Percentiles rank a stretch among this genome's conserved stretches.
These are phyloP conservation scores for Halocynthia roretzi DNA, from an alignment of 23 tunicate genomes.

Conservation along the genomic window DNA sequence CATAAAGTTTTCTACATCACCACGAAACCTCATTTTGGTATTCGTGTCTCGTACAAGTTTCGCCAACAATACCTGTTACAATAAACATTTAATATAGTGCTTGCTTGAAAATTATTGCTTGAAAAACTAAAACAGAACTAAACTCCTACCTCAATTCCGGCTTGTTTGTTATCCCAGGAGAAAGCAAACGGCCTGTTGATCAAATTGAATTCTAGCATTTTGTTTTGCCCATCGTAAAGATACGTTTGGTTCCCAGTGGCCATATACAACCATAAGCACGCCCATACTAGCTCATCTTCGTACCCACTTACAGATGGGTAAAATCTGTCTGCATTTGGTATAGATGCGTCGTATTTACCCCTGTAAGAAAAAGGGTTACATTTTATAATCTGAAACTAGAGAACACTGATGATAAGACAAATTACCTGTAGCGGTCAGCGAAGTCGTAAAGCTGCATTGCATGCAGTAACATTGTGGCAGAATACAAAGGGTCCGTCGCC, in stretches of 20 bases:
- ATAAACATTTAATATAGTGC: too few species aligned
- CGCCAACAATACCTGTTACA: too few species aligned
- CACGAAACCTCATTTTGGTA: too few species aligned
- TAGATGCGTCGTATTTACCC: not conserved
- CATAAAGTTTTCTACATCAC: slow-evolving; percentile 29
- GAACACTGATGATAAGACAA: not conserved
- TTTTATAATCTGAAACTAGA: not conserved
- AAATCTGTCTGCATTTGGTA: not conserved
- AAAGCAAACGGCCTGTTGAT: slow-evolving; percentile 6
- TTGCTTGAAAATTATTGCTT: too few species aligned
- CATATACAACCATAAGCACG: not conserved
- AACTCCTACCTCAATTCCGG: not conserved
- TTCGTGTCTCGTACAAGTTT: too few species aligned
- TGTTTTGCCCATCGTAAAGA: not conserved
- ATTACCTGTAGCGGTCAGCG: slow-evolving; percentile 9
- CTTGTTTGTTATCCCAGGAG: slow-evolving; percentile 15
- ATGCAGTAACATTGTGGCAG: not conserved
- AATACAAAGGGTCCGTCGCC: not conserved
- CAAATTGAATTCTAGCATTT: slow-evolving; percentile 2
- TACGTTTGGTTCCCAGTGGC: slow-evolving; percentile 6
- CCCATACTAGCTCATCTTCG: slow-evolving; percentile 14
- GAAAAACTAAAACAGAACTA: too few species aligned
- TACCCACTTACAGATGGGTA: slow-evolving; percentile 7
- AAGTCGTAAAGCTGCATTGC: slow-evolving; percentile 3
- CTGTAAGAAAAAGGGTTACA: not conserved